Evolutionary conservation across 2,113 vertebrate genomes (phyloP).

Genomic region (Mohoua ochrocephala): DNA sequence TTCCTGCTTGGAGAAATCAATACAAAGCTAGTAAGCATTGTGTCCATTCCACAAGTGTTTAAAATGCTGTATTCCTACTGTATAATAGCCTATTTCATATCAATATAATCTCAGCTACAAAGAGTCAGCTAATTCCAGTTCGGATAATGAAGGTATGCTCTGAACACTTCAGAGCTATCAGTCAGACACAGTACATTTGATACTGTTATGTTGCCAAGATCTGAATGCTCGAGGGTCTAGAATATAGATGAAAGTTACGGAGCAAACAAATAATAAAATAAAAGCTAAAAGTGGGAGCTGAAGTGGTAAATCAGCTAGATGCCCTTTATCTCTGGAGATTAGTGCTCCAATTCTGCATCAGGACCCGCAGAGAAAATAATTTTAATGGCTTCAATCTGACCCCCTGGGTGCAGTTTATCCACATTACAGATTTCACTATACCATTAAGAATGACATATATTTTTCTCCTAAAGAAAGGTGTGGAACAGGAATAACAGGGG

Average conservation of each 20-base stretch:
- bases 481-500: background rate
- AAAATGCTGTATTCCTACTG: background rate
- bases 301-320: background rate
- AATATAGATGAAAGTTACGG: background rate
- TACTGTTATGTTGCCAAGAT: background rate
- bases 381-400: background rate
- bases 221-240: background rate
- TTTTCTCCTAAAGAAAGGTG: slow-evolving; percentile 1
- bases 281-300: background rate
- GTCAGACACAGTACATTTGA: background rate
- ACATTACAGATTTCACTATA: background rate
- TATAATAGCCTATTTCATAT: background rate
- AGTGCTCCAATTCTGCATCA: background rate
- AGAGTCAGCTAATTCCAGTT: slow-evolving; percentile 19
- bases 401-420: background rate
- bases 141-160: background rate
- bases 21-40: slow-evolving; percentile 23
- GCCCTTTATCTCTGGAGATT: background rate
- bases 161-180: slow-evolving; percentile 1
- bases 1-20: slow-evolving; percentile 56
- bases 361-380: background rate
- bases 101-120: background rate
- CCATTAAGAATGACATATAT: background rate
- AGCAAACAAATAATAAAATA: background rate
- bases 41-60: background rate